Evolutionary conservation across 1,140 invertebrate genomes (phyloP), one percentile per base, ranked within the genome.

Genomic region (Euwallacea fornicatus): DNA sequence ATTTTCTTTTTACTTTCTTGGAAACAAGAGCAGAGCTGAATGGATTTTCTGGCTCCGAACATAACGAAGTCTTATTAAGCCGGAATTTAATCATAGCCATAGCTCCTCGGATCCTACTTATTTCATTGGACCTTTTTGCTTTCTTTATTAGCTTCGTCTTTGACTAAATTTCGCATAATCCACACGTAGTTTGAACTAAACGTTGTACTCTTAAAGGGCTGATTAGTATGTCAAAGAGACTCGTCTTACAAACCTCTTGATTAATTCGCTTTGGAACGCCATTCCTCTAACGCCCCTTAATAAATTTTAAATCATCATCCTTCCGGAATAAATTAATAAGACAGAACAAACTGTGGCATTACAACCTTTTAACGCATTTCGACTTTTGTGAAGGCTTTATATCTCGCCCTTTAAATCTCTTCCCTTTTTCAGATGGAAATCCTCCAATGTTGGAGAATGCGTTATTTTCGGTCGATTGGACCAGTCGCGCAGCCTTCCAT

Each of bases 251-350:
- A 42, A 15, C 53, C 50, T 13, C 15, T 65, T 65, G 63, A 65
- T 65, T 65, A 65, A 65, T 65, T 42, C n/a, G 10, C 15, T 65
- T 65, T 65, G 47, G 47, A 63, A 46, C 16, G 10, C 54, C 58
- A 42, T 60, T 65, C 44, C 10, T 55, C n/a, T 42, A 33, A 16
- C 64, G 13, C 64, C 43, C 53, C 41, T 21, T 66, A 55, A 66
- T 66, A 58, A 55, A 66, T 66, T 56, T 66, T 56, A 66, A 58
- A 66, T 66, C 53, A 55, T 66, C 64, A 42, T 42, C 63, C 53
- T 66, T 42, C 53, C 10, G 54, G 53, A 66, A 66, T 66, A 55
- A 66, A 66, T 66, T 66, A 66, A 66, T 66, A 58, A 66, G 54
- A 42, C 64, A 56, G 64, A 66, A 66, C 54, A 66, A 66, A 66